These are phyloP conservation scores for Tineola bisselliella DNA, from an alignment of 2,888 invertebrate genomes.

Conservation along the genomic window DNA sequence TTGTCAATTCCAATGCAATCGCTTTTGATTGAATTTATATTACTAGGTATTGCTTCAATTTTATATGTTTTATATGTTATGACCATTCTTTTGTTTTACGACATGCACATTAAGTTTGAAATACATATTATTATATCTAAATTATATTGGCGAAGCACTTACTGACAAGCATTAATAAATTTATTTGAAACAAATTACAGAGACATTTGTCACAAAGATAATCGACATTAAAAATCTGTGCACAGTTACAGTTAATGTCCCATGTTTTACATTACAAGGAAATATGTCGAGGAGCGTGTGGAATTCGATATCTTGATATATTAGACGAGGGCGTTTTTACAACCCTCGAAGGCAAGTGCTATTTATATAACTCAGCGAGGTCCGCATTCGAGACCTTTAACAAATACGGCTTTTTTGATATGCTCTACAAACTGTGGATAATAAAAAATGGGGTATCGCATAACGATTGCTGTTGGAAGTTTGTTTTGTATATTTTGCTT, in stretches of 20 bases:
- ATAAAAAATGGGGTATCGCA: conserved; percentile 4
- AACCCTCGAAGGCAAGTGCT: conserved; percentile 40
- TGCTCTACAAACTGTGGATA: conserved; percentile 43
- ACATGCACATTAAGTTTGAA: no score
- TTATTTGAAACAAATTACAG: neutral
- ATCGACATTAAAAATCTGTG: neutral
- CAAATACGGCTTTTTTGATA: conserved; percentile 33
- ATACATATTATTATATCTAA: no score
- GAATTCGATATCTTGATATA: conserved; percentile 56
- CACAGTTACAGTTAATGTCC: neutral
- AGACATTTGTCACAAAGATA: neutral
- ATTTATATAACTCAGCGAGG: conserved; percentile 27
- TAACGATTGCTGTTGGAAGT: neutral
- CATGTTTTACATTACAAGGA: neutral
- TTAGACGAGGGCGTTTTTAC: conserved; percentile 47
- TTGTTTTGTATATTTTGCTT: neutral
- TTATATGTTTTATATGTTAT: no score
- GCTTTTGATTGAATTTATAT: neutral
- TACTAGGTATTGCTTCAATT: neutral
- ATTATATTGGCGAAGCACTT: no score
- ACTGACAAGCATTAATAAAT: no score
- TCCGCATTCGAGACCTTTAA: conserved; percentile 20
- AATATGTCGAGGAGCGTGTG: conserved; percentile 18
- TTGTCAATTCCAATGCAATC: neutral
- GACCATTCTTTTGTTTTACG: no score